phyloP scores from a whole-genome alignment of 2,888 invertebrate species.

The Caenorhabditis angaria region DNA sequence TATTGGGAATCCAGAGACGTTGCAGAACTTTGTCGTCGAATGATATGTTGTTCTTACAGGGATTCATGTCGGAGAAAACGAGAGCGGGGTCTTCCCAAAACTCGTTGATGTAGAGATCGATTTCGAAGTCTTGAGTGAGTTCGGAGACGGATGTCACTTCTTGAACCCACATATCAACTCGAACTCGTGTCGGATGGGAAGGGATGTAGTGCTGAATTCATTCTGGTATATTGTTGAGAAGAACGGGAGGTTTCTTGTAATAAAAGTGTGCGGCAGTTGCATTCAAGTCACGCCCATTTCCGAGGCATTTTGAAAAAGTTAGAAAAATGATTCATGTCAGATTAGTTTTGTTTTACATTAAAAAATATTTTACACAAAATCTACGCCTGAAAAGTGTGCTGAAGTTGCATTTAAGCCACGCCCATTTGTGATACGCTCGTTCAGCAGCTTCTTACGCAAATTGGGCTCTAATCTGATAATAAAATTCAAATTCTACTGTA shows the following conservation, averaged over 20 bases:
- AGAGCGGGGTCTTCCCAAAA: constrained; percentile 72
- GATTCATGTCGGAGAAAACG: constrained; percentile 70
- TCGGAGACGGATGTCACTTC: constrained; percentile 72
- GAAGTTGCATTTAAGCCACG: too few relatives aligned
- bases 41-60: constrained; percentile 71
- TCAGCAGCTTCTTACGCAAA: too few relatives aligned
- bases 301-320: too few relatives aligned
- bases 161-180: constrained; percentile 72
- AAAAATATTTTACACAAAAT: too few relatives aligned
- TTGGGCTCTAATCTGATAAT: too few relatives aligned
- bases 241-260: background rate
- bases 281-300: too few relatives aligned
- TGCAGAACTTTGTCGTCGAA: constrained; percentile 71
- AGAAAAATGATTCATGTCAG: too few relatives aligned
- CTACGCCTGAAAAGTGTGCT: too few relatives aligned
- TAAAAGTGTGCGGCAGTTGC: too few relatives aligned
- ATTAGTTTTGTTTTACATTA: too few relatives aligned
- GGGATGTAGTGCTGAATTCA: constrained; percentile 69
- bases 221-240: background rate
- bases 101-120: constrained; percentile 72
- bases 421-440: too few relatives aligned
- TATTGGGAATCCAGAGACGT: constrained; percentile 71
- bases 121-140: constrained; percentile 72
- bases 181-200: constrained; percentile 67
- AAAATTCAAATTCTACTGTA: too few relatives aligned